Conservation (phyloP, 2,113 vertebrate genomes). For the Gavialis gangeticus region DNA sequence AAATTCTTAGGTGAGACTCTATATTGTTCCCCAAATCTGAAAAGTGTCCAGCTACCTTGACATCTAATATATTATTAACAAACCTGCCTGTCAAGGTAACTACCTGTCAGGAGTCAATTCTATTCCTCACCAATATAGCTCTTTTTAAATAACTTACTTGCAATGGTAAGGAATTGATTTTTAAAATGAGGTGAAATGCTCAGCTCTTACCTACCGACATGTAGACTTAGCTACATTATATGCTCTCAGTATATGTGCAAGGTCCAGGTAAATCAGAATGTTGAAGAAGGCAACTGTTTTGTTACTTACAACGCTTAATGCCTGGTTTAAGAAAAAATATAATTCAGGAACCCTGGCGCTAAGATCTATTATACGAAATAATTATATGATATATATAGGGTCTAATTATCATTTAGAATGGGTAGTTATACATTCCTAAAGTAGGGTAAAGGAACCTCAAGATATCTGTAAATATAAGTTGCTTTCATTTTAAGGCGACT, state of each 20-base stretch:
- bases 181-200: background rate
- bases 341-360: background rate
- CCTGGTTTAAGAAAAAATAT: slow-evolving; percentile 29
- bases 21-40: background rate
- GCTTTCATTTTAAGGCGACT: slow-evolving; percentile 33
- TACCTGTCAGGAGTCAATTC: background rate
- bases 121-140: background rate
- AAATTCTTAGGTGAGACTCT: background rate
- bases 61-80: background rate
- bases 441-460: slow-evolving; percentile 2
- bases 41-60: background rate
- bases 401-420: background rate
- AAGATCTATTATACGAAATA: slow-evolving; percentile 16
- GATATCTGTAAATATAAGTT: slow-evolving; percentile 20
- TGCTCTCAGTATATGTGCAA: background rate
- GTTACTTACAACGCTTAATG: background rate
- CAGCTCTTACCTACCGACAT: slow-evolving; percentile 45
- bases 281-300: slow-evolving; percentile 3
- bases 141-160: slow-evolving; percentile 29
- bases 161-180: background rate
- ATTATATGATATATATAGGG: background rate
- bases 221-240: slow-evolving; percentile 44
- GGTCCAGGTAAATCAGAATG: slow-evolving; percentile 15
- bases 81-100: background rate
- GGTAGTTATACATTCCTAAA: slow-evolving; percentile 7